A percentile compares a stretch with the other conserved stretches of the same genome.
Conservation (phyloP, 1,140 invertebrate genomes). For the Listronotus oregonensis region DNA sequence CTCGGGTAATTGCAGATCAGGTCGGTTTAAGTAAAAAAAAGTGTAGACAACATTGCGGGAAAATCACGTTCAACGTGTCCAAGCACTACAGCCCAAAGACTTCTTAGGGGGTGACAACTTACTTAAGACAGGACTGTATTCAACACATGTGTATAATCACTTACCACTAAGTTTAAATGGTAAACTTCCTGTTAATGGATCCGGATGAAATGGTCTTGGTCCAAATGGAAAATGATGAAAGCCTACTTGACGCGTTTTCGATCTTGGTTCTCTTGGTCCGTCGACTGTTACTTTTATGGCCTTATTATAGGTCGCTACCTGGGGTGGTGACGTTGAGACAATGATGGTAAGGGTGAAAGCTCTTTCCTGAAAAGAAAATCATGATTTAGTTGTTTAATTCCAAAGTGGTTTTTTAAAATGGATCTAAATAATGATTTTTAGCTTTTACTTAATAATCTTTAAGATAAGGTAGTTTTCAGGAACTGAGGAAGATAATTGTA, state of each 20-base stretch:
- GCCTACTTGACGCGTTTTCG: conserved; percentile 85
- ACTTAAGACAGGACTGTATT: too few species aligned
- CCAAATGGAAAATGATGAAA: conserved; percentile 88
- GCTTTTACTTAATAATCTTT: too few species aligned
- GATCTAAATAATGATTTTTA: background rate
- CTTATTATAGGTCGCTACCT: conserved; percentile 91
- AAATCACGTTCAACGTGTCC: too few species aligned
- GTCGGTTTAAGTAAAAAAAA: too few species aligned
- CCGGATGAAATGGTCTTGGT: conserved; percentile 76
- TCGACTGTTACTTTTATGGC: conserved; percentile 99
- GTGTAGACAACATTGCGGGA: too few species aligned
- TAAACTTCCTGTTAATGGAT: conserved; percentile 76
- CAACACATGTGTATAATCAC: conserved; percentile 39
- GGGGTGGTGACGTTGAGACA: conserved; percentile 87
- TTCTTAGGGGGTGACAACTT: too few species aligned
- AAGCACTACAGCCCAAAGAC: too few species aligned
- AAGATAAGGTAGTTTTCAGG: too few species aligned
- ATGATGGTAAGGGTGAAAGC: conserved; percentile 96
- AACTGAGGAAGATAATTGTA: too few species aligned
- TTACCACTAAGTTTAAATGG: conserved; percentile 85
- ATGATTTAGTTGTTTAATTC: conserved; percentile 2
- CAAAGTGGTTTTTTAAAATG: background rate
- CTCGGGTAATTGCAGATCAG: too few species aligned
- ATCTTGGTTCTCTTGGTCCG: conserved; percentile 93
- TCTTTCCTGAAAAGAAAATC: conserved; percentile 78